Evolutionary conservation across 2,113 vertebrate species (phyloP).

Genomic region (Gallinago paraguaiae): DNA sequence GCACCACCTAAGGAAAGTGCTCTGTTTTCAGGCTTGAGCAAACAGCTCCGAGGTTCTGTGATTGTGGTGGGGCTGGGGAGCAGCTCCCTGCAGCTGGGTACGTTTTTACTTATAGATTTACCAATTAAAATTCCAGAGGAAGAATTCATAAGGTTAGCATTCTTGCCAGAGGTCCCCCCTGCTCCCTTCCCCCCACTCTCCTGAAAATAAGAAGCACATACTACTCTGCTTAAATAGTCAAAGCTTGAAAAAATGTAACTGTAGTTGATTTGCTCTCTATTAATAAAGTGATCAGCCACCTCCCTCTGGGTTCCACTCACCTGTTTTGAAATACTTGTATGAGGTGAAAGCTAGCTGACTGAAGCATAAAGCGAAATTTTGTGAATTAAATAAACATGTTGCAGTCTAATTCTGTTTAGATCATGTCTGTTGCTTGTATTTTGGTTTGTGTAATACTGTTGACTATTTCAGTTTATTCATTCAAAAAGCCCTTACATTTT

Average conservation of each 20-base stretch:
- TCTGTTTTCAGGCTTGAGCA: not conserved
- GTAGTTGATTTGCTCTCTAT: not conserved
- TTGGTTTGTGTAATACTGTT: constrained; percentile 53
- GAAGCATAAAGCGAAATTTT: constrained; percentile 7
- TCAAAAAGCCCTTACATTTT: not conserved
- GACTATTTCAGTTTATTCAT: constrained; percentile 54
- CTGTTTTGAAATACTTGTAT: constrained; percentile 46
- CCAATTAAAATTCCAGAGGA: constrained; percentile 66
- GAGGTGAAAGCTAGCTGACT: constrained; percentile 53
- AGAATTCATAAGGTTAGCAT: constrained; percentile 64
- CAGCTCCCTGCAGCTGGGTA: constrained; percentile 64
- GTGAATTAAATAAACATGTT: constrained; percentile 34
- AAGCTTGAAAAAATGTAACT: not conserved
- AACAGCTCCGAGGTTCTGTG: not conserved
- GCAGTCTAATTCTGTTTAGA: constrained; percentile 57
- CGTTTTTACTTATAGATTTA: constrained; percentile 63
- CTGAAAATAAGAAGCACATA: constrained; percentile 10
- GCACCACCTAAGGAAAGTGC: not conserved
- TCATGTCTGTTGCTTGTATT: constrained; percentile 54
- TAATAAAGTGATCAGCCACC: not conserved
- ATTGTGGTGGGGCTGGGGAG: constrained; percentile 35
- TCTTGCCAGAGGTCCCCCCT: constrained; percentile 18
- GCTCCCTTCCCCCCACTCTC: constrained; percentile 18
- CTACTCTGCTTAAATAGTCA: constrained; percentile 13
- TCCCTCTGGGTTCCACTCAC: constrained; percentile 29